phyloP scores from a whole-genome alignment of 1,140 invertebrate species.

The Tyrophagus putrescentiae region DNA sequence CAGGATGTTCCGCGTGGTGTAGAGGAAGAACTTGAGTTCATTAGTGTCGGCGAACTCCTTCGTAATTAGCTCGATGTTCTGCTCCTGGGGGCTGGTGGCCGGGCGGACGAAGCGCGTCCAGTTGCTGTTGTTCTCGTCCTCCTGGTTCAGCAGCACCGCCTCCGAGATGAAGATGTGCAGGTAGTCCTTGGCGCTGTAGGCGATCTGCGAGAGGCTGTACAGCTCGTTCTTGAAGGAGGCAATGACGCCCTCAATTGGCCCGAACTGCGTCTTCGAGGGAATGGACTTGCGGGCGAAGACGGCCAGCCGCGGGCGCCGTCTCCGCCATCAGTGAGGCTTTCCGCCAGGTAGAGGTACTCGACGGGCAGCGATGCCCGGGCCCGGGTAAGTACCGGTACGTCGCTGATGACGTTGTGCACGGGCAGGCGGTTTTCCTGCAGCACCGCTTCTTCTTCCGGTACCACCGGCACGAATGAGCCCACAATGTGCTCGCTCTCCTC shows the following conservation, averaged over 20 bases:
- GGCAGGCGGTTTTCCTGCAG: not conserved
- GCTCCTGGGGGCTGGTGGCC: slow-evolving; percentile 45
- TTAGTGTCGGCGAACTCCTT: slow-evolving; percentile 6
- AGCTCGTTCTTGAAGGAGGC: slow-evolving; percentile 29
- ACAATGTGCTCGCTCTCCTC: not conserved
- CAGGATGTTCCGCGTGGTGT: slow-evolving; percentile 44
- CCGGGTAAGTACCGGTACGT: slow-evolving; percentile 54
- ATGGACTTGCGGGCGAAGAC: slow-evolving; percentile 56
- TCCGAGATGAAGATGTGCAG: slow-evolving; percentile 16
- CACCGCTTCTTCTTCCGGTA: not conserved
- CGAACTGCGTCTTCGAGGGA: slow-evolving; percentile 54
- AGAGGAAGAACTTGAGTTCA: slow-evolving; percentile 36
- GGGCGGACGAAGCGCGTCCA: slow-evolving; percentile 69
- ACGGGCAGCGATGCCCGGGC: slow-evolving; percentile 54
- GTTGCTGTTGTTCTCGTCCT: slow-evolving; percentile 54
- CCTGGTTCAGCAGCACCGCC: slow-evolving; percentile 42
- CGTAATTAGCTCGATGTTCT: slow-evolving; percentile 51
- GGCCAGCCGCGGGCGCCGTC: slow-evolving; percentile 36
- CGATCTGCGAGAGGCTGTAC: too few relatives aligned
- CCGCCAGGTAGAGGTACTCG: slow-evolving; percentile 46
- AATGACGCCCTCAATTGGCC: slow-evolving; percentile 56
- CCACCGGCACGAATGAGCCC: not conserved
- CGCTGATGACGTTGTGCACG: slow-evolving; percentile 39
- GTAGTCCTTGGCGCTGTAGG: slow-evolving; percentile 5
- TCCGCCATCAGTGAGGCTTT: slow-evolving; percentile 27